Percentiles rank a stretch among this genome's conserved stretches.
Conservation (phyloP, 2,888 invertebrate species). For the Dicranocentrus wangi region DNA sequence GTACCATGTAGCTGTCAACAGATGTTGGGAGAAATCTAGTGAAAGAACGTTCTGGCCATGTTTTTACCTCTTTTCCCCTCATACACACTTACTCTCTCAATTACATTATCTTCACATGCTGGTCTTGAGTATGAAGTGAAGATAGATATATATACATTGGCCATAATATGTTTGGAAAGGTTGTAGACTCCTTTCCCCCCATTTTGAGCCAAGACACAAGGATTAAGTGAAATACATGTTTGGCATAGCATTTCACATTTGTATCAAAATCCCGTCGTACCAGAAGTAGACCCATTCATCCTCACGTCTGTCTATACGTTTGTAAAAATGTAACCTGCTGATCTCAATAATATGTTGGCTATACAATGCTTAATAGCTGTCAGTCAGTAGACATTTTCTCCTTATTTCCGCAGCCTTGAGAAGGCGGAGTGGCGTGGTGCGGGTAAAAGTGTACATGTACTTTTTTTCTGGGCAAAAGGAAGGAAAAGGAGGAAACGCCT, state of each 20-base stretch:
- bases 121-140: background rate
- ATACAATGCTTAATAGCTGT: conserved; percentile 14
- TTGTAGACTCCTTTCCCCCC: too few relatives aligned
- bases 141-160: background rate
- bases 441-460: too few relatives aligned
- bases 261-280: background rate
- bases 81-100: background rate
- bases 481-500: conserved; percentile 10
- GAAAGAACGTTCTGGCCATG: background rate
- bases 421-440: too few relatives aligned
- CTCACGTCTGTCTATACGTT: conserved; percentile 3
- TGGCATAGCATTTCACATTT: conserved; percentile 15
- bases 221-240: conserved; percentile 27
- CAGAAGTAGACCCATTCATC: conserved; percentile 16
- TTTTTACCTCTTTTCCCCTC: background rate
- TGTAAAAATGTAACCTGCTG: conserved; percentile 10
- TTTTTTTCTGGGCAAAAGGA: too few relatives aligned
- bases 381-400: background rate
- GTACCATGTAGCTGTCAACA: conserved; percentile 21
- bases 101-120: background rate
- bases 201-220: conserved; percentile 9
- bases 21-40: conserved; percentile 27
- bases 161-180: too few relatives aligned
- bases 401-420: too few relatives aligned
- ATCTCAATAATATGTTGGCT: conserved; percentile 11